These are phyloP conservation scores for Eupithecia pulchellata DNA, from an alignment of 2,888 invertebrate species.

Conservation along the genomic window DNA sequence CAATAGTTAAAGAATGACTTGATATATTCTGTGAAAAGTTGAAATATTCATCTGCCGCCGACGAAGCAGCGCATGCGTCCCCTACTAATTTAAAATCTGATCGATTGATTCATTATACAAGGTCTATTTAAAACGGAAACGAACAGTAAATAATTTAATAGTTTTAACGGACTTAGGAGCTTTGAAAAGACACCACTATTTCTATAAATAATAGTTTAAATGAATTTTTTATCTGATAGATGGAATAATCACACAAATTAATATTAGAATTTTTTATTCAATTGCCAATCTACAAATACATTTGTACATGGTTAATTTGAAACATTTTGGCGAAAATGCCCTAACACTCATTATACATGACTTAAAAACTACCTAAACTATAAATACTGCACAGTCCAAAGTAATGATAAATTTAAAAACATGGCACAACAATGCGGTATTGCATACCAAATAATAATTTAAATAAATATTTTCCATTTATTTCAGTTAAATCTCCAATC, in stretches of 20 bases:
- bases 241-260: constrained; percentile 9
- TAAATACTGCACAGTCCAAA: constrained; percentile 26
- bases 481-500: neutral
- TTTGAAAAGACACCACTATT: neutral
- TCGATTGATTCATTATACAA: neutral
- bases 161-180: neutral
- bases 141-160: neutral
- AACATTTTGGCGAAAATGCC: constrained; percentile 72
- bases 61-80: neutral
- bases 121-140: neutral
- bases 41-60: neutral
- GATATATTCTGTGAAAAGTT: neutral
- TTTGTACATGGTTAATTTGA: constrained; percentile 76
- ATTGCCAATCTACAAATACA: constrained; percentile 79
- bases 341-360: constrained; percentile 75
- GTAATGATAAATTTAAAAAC: constrained; percentile 31
- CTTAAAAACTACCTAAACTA: constrained; percentile 47
- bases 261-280: constrained; percentile 58
- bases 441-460: constrained; percentile 51
- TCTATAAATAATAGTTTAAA: neutral
- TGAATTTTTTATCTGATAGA: neutral
- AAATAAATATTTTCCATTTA: constrained; percentile 39
- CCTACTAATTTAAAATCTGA: neutral
- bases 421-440: constrained; percentile 51
- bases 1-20: neutral